Evolutionary conservation across 2,888 invertebrate genomes (phyloP), one percentile per base, ranked within the genome.

Genomic region (Oligia fasciuncula): DNA sequence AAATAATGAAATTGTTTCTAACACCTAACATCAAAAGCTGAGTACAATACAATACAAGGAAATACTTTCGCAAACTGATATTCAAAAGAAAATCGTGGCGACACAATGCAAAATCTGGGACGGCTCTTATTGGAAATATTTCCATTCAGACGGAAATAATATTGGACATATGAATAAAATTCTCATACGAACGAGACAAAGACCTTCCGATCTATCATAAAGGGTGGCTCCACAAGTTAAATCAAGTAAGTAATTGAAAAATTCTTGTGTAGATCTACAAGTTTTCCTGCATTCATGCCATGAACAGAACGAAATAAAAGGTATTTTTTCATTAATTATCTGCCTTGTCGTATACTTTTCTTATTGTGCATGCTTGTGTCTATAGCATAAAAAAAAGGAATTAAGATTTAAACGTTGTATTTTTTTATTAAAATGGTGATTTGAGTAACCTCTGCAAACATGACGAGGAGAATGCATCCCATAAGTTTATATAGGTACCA

Each of bases 51-150:
- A 81, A 80, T 78, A 82, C 29, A 83, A 78, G 77, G 51, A 86
- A 87, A 87, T 88, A 90, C 86, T 88, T 85, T 85, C 85, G 69
- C 84, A 84, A 86, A 89, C 81, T 90, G 87, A 89, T 90, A 91
- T 91, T 89, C 87, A 88, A 87, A 91, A 91, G 89, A 88, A 91
- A 92, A 90, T 90, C 88, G 82, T 78, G 87, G 88, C 88, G 91
- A 91, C 91, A 90, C 90, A 91, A 92, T 92, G 91, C 89, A 91
- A 91, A 92, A 90, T 92, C 90, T 86, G 88, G 86, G 88, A 85
- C 89, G 88, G 89, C 92, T 91, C 93, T 94, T 95, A 95, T 95
- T 96, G 95, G 91, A 95, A 95, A 95, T 95, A 94, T 95, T 93
- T 94, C 93, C 92, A 94, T 93, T 93, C 92, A 93, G 83, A 86